Conservation (phyloP, 2,113 vertebrate genomes). For the Clinocottus analis region DNA sequence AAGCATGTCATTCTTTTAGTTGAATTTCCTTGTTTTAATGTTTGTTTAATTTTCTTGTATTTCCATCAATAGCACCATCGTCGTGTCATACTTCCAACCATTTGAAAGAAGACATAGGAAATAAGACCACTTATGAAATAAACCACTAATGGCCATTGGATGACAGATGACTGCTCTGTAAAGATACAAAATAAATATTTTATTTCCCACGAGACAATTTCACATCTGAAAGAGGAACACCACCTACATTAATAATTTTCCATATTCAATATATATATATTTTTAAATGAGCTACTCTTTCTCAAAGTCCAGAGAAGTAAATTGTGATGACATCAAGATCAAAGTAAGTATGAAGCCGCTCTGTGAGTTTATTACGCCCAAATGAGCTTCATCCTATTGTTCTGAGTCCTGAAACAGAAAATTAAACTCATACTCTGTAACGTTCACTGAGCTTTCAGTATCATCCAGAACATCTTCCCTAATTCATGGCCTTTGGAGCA, state of each 20-base stretch:
- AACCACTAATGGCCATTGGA: not conserved
- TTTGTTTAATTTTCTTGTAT: not conserved
- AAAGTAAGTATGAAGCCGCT: not conserved
- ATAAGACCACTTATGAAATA: too few relatives aligned
- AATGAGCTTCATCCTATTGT: not conserved
- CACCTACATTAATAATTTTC: not conserved
- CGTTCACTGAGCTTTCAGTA: too few relatives aligned
- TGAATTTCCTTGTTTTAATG: not conserved
- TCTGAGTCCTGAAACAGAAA: not conserved
- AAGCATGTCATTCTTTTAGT: not conserved
- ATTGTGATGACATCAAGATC: not conserved
- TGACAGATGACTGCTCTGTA: not conserved
- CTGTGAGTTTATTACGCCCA: not conserved
- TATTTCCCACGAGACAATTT: not conserved
- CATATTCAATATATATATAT: not conserved
- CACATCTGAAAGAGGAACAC: not conserved
- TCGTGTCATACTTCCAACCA: not conserved
- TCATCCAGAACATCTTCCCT: not conserved
- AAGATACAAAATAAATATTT: not conserved
- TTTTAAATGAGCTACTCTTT: not conserved
- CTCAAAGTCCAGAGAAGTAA: not conserved
- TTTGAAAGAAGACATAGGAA: too few relatives aligned
- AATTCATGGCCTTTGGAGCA: not conserved
- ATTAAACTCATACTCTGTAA: not conserved
- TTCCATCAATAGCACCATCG: not conserved